These are phyloP conservation scores for Oenanthe melanoleuca DNA, from an alignment of 2,113 vertebrate species.

Conservation along the genomic window DNA sequence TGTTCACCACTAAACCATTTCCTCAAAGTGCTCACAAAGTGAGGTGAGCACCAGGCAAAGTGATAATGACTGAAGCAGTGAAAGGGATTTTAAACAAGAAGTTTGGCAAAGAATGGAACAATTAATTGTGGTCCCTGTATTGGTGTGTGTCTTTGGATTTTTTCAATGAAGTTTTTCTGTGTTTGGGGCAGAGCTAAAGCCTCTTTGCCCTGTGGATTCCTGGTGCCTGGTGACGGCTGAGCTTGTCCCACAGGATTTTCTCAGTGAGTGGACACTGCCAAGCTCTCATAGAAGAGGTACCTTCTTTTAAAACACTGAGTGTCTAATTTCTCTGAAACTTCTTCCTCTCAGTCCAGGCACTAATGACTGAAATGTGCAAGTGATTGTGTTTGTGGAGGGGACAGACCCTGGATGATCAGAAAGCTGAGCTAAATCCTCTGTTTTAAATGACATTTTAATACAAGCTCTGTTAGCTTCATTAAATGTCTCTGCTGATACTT, in stretches of 20 bases:
- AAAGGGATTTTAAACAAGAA: neutral
- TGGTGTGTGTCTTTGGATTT: neutral
- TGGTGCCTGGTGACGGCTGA: neutral
- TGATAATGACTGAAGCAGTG: neutral
- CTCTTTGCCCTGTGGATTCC: neutral
- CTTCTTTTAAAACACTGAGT: neutral
- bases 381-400: neutral
- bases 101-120: neutral
- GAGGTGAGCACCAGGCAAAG: neutral
- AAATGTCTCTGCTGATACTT: neutral
- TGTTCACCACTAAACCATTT: neutral
- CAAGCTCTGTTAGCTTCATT: neutral
- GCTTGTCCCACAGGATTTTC: neutral
- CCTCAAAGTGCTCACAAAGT: neutral
- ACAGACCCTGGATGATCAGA: neutral
- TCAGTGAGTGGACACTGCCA: neutral
- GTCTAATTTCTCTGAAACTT: neutral
- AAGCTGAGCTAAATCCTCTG: neutral
- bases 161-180: neutral
- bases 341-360: neutral
- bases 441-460: neutral
- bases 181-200: neutral
- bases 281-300: neutral
- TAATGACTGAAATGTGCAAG: neutral
- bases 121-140: neutral